A percentile compares a stretch with the other conserved stretches of the same genome.
These are phyloP conservation scores for Oncorhynchus clarkii DNA, from an alignment of 2,113 vertebrate species.

Conservation along the genomic window DNA sequence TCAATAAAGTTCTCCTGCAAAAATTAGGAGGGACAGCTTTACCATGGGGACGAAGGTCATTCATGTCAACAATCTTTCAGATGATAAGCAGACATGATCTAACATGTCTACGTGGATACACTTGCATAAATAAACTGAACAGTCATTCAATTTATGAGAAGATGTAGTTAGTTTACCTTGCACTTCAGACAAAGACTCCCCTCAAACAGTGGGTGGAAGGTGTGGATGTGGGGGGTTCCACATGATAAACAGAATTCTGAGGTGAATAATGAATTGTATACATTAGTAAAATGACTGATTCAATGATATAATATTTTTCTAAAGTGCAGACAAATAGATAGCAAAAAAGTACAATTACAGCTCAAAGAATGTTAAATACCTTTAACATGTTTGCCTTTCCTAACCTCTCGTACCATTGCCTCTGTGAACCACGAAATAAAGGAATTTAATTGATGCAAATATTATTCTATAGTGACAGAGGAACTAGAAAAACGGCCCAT, in stretches of 20 bases:
- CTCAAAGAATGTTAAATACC: conserved; percentile 61
- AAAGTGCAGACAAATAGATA: no score
- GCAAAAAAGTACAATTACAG: background rate
- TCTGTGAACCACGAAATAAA: conserved; percentile 66
- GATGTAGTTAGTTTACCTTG: conserved; percentile 69
- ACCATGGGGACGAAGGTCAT: background rate
- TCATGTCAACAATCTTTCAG: no score
- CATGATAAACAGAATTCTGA: conserved; percentile 90
- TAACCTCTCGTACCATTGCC: conserved; percentile 72
- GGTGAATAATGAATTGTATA: conserved; percentile 13
- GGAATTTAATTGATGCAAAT: background rate
- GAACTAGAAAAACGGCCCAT: no score
- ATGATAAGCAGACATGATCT: no score
- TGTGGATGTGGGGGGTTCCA: conserved; percentile 71
- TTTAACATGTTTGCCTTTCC: conserved; percentile 77
- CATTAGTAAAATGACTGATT: background rate
- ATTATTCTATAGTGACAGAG: background rate
- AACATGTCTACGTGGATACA: no score
- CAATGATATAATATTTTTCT: no score
- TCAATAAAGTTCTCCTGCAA: conserved; percentile 87
- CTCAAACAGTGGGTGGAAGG: conserved; percentile 87
- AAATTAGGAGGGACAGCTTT: conserved; percentile 14
- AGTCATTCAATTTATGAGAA: background rate
- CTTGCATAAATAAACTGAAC: background rate
- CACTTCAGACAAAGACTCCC: conserved; percentile 88